Evolutionary conservation across 1,140 invertebrate genomes (phyloP).

Genomic region (Gryllus bimaculatus): DNA sequence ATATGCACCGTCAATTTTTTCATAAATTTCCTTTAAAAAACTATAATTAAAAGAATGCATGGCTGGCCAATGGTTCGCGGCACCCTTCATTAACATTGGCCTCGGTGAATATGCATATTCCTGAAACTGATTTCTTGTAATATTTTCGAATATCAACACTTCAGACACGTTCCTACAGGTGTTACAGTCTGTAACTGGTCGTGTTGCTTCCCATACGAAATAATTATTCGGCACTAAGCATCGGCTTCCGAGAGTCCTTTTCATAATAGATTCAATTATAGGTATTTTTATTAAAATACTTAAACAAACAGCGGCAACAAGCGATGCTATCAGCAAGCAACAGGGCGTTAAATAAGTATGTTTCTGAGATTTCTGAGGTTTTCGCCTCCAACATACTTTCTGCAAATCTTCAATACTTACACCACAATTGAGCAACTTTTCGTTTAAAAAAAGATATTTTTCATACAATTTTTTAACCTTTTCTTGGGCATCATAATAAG

Average conservation of each 20-base stretch:
- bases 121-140: slow-evolving; percentile 54
- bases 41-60: slow-evolving; percentile 56
- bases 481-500: background rate
- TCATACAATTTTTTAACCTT: slow-evolving; percentile 12
- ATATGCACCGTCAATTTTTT: slow-evolving; percentile 50
- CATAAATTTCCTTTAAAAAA: slow-evolving; percentile 71
- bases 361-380: background rate
- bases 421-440: slow-evolving; percentile 16
- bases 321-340: background rate
- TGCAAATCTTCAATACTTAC: slow-evolving; percentile 17
- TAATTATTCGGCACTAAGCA: slow-evolving; percentile 75
- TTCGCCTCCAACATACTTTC: slow-evolving; percentile 8
- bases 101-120: slow-evolving; percentile 64
- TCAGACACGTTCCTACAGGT: slow-evolving; percentile 54
- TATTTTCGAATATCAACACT: slow-evolving; percentile 52
- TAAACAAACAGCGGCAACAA: slow-evolving; percentile 10
- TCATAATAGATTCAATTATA: slow-evolving; percentile 19
- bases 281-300: slow-evolving; percentile 20
- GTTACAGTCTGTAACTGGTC: slow-evolving; percentile 69
- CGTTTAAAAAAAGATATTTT: slow-evolving; percentile 17
- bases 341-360: background rate
- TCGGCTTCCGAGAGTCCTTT: slow-evolving; percentile 37
- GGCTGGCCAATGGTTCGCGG: slow-evolving; percentile 68
- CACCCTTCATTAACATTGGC: slow-evolving; percentile 72
- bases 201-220: slow-evolving; percentile 72